phyloP scores from a whole-genome alignment of 2,888 invertebrate species.

The Drosophila kuntzei region DNA sequence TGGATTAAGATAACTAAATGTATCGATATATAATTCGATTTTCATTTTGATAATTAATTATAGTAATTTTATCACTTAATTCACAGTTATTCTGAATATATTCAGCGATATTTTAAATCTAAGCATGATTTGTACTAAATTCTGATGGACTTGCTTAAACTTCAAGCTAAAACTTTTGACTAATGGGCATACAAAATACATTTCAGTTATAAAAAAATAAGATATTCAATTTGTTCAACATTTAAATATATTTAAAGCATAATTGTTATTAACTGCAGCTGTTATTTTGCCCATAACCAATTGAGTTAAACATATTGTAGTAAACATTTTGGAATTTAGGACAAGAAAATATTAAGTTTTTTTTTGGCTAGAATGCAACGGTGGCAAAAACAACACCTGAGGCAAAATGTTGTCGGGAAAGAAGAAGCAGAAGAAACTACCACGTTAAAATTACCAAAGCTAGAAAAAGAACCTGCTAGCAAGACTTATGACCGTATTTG shows the following conservation, averaged over 20 bases:
- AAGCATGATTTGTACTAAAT: too few relatives aligned
- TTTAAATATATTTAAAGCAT: neutral
- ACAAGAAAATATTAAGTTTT: constrained; percentile 12
- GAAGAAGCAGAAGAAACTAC: constrained; percentile 24
- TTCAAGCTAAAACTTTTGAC: too few relatives aligned
- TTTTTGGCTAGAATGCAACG: constrained; percentile 17
- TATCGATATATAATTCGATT: too few relatives aligned
- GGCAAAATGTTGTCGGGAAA: constrained; percentile 9
- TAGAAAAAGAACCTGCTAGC: constrained; percentile 76
- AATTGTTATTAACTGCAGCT: neutral
- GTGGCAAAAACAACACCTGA: constrained; percentile 27
- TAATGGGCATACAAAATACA: too few relatives aligned
- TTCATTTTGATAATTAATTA: too few relatives aligned
- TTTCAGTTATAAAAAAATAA: too few relatives aligned
- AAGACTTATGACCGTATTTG: constrained; percentile 77
- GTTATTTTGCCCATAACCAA: neutral
- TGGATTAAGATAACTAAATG: neutral
- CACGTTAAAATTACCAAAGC: constrained; percentile 70
- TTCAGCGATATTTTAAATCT: too few relatives aligned
- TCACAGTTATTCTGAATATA: too few relatives aligned
- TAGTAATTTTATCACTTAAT: too few relatives aligned
- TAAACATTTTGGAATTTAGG: constrained; percentile 11
- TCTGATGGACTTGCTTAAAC: too few relatives aligned
- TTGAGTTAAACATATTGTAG: neutral
- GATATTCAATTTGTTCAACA: neutral